Evolutionary conservation across 1,140 invertebrate genomes (phyloP), one percentile per base, ranked within the genome.

Genomic region (Vanessa tameamea): DNA sequence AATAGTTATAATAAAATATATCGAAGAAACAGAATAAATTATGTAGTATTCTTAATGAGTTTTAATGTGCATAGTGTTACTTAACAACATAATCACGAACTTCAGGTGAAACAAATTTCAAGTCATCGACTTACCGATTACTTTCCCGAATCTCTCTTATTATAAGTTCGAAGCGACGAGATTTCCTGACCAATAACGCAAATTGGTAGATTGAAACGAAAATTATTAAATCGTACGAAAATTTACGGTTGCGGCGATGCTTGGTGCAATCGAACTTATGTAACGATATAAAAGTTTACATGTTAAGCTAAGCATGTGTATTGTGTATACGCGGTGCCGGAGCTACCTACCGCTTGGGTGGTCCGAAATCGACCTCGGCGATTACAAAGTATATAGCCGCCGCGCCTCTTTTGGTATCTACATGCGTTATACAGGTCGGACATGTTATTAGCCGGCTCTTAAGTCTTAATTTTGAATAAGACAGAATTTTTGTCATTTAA

Each of bases 341-440:
- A 74, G 79, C 80, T 78, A 84, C 84, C 51, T 78, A 84, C 84
- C 51, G 79, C 87, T 69, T 92, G 90, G 90, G 90, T 92, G 90
- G 90, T 92, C 90, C 78, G 79, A 74, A 87, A 85, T 86, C 83
- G 84, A 84, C 69, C 77, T 82, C 77, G 71, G 73, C 82, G 82
- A 85, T 88, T 87, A 89, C 75, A 78, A 82, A 82, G 79, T 85
- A 87, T 80, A 91, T 89, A 91, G 82, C 69, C 77, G 81, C 76
- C 73, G 68, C 76, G 76, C 72, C 76, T 77, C 76, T 77, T 77
- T 48, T 37, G 72, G 50, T 14, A 43, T 47, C 53, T 75, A 66
- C 48, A 69, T 59, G 50, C 55, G 37, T 64, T 55, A 69, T 57
- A 74, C 65, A 74, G 61, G 67, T n/a, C 64, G 64, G 31, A 23